These are phyloP conservation scores for Corynorhinus townsendii DNA, from an alignment of 2,113 vertebrate species.

Conservation along the genomic window DNA sequence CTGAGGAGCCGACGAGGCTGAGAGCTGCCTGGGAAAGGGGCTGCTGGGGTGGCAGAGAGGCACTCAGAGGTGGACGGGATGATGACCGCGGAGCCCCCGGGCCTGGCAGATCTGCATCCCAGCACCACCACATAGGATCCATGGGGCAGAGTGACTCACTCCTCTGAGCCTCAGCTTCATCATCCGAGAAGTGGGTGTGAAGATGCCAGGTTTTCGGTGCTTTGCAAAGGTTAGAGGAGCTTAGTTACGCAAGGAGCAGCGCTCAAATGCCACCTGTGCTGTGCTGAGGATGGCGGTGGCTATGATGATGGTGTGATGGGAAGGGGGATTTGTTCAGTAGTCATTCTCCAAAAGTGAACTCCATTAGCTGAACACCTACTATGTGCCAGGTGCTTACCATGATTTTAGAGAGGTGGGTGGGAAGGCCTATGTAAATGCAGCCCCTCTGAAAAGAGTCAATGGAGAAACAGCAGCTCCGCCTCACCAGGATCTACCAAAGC, in stretches of 20 bases:
- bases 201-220: rapidly evolving
- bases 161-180: not conserved
- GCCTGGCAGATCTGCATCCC: not conserved
- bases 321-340: not conserved
- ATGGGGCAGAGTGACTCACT: rapidly evolving
- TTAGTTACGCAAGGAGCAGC: rapidly evolving
- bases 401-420: not conserved
- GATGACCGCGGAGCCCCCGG: rapidly evolving
- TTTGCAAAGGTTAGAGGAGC: rapidly evolving
- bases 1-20: not conserved
- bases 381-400: rapidly evolving
- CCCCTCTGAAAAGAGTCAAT: not conserved
- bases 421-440: rapidly evolving
- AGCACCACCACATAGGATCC: no score
- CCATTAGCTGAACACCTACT: not conserved
- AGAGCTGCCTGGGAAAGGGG: rapidly evolving
- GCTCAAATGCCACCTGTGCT: rapidly evolving
- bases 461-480: not conserved
- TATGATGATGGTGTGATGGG: no score
- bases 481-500: not conserved
- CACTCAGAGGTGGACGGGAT: rapidly evolving
- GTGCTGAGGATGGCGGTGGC: rapidly evolving
- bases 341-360: not conserved
- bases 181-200: not conserved
- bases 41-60: rapidly evolving